A percentile compares a stretch with the other conserved stretches of the same genome.
Evolutionary conservation across 2,888 invertebrate genomes (phyloP).

Genomic region (Eulithis testata): DNA sequence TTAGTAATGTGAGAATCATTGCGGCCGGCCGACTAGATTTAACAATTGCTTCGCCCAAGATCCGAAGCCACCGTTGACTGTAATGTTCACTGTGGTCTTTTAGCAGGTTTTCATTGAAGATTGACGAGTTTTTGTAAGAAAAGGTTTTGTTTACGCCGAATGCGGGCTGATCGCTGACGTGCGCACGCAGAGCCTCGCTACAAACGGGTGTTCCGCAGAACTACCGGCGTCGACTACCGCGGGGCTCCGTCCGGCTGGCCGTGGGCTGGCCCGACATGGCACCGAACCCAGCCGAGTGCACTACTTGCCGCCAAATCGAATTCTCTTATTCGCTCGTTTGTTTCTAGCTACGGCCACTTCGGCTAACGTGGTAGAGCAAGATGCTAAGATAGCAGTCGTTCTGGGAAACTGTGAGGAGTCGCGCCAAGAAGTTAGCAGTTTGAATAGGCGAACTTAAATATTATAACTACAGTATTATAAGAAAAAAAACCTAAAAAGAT

Average conservation of each 20-base stretch:
- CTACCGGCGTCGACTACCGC: slow-evolving; percentile 62
- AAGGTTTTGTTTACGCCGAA: slow-evolving; percentile 70
- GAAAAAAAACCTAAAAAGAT: not conserved
- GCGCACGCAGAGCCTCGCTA: slow-evolving; percentile 41
- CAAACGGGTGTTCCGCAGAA: slow-evolving; percentile 48
- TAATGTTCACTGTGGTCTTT: slow-evolving; percentile 34
- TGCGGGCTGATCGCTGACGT: slow-evolving; percentile 44
- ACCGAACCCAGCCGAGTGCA: slow-evolving; percentile 55
- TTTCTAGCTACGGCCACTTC: slow-evolving; percentile 38
- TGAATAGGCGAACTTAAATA: not conserved
- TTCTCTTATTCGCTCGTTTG: slow-evolving; percentile 60
- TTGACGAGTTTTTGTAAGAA: slow-evolving; percentile 58
- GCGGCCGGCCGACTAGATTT: slow-evolving; percentile 69
- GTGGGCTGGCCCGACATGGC: slow-evolving; percentile 35
- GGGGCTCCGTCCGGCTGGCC: slow-evolving; percentile 23
- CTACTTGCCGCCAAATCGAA: slow-evolving; percentile 61
- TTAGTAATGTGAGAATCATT: slow-evolving; percentile 67
- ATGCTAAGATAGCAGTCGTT: slow-evolving; percentile 37
- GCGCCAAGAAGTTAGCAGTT: slow-evolving; percentile 13
- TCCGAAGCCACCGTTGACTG: slow-evolving; percentile 25
- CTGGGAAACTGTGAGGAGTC: slow-evolving; percentile 30
- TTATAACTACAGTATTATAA: not conserved
- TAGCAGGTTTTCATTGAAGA: slow-evolving; percentile 63
- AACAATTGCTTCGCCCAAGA: slow-evolving; percentile 32
- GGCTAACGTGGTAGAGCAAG: slow-evolving; percentile 46